Evolutionary conservation across 1,140 invertebrate genomes (phyloP).

Genomic region (Leptoteleia sp.): DNA sequence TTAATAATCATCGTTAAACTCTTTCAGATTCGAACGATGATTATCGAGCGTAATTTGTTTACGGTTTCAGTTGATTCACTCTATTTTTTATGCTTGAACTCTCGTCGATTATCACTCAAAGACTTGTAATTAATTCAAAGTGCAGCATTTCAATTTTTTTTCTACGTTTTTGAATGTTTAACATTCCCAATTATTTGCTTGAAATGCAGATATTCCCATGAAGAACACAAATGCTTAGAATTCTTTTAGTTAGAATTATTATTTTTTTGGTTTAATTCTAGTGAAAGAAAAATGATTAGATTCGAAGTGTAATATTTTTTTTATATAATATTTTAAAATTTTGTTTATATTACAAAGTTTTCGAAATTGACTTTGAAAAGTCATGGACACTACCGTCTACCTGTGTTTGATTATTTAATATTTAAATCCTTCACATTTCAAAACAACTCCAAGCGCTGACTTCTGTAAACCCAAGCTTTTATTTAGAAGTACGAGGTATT

Average conservation of each 20-base stretch:
- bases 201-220: too few relatives aligned
- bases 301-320: too few relatives aligned
- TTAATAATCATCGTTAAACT: slow-evolving; percentile 62
- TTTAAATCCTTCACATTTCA: not conserved
- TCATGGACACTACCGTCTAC: not conserved
- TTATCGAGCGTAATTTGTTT: slow-evolving; percentile 60
- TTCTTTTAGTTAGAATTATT: too few relatives aligned
- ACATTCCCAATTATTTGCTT: slow-evolving; percentile 2
- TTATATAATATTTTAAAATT: too few relatives aligned
- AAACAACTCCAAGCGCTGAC: slow-evolving; percentile 6
- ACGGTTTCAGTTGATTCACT: slow-evolving; percentile 26
- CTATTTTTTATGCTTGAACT: slow-evolving; percentile 24
- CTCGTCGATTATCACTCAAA: slow-evolving; percentile 35
- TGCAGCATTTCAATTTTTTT: slow-evolving; percentile 7
- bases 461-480: not conserved
- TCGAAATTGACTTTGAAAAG: not conserved
- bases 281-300: too few relatives aligned
- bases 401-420: not conserved
- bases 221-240: too few relatives aligned
- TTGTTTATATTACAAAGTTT: not conserved
- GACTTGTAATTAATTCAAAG: slow-evolving; percentile 43
- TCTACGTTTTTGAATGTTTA: too few relatives aligned
- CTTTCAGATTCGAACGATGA: slow-evolving; percentile 42
- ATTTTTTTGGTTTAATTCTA: too few relatives aligned
- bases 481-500: not conserved